Percentiles rank a stretch among this genome's conserved stretches.
phyloP scores from a whole-genome alignment of 2,113 vertebrate species.

The Baryphthengus martii region DNA sequence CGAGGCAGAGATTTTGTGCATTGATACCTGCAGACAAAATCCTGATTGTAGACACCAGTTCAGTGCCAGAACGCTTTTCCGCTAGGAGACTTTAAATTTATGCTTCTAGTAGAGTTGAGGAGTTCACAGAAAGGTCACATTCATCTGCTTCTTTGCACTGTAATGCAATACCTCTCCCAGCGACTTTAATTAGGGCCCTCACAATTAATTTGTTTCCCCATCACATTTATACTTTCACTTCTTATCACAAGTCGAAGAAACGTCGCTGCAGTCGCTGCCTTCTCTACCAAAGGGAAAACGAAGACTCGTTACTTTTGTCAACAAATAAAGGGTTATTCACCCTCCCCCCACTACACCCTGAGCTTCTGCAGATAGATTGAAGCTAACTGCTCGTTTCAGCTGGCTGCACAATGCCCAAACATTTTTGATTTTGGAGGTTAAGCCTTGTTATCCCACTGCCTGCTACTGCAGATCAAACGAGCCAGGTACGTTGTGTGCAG shows the following conservation, averaged over 20 bases:
- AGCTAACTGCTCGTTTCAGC: not conserved
- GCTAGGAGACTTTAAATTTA: conserved; percentile 62
- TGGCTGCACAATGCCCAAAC: not conserved
- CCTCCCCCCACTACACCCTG: not conserved
- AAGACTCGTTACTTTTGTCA: not conserved
- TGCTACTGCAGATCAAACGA: not conserved
- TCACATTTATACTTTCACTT: not conserved
- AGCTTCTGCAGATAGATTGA: not conserved
- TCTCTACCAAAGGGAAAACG: not conserved
- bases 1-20: conserved; percentile 56
- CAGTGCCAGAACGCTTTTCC: conserved; percentile 59
- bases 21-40: conserved; percentile 68
- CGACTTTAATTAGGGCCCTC: conserved; percentile 46
- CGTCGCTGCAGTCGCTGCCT: not conserved
- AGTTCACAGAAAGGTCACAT: conserved; percentile 64
- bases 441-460: not conserved
- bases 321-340: not conserved
- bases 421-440: not conserved
- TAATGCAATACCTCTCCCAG: conserved; percentile 43
- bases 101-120: conserved; percentile 52
- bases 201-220: conserved; percentile 49
- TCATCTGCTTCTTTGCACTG: conserved; percentile 46
- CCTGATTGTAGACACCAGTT: conserved; percentile 66
- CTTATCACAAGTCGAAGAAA: not conserved
- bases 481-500: rapidly evolving